Percentiles rank a stretch among this genome's conserved stretches.
These are phyloP conservation scores for Erebia aethiops DNA, from an alignment of 2,888 invertebrate genomes.

Conservation along the genomic window DNA sequence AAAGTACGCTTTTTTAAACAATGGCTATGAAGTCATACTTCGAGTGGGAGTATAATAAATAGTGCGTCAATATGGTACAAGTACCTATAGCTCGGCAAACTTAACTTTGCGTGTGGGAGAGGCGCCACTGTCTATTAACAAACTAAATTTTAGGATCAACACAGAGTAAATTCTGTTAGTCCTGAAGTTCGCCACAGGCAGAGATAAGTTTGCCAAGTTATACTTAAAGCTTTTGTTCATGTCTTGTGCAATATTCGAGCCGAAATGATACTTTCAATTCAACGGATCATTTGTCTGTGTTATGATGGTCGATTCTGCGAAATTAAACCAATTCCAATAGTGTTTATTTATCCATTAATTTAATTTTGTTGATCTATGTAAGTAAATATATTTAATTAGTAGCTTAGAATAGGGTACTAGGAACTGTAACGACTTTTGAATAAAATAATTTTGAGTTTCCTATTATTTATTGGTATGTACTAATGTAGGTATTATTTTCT, in stretches of 20 bases:
- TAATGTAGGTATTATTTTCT: too few relatives aligned
- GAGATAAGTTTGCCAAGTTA: too few relatives aligned
- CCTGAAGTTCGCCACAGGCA: too few relatives aligned
- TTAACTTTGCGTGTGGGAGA: too few relatives aligned
- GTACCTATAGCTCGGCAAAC: neutral
- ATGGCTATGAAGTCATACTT: slow-evolving; percentile 14
- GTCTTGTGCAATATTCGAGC: slow-evolving; percentile 18
- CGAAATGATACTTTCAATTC: slow-evolving; percentile 32
- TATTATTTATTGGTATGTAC: too few relatives aligned
- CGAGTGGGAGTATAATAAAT: slow-evolving; percentile 31
- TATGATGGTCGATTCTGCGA: slow-evolving; percentile 20
- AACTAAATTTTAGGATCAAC: too few relatives aligned
- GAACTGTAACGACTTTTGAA: too few relatives aligned
- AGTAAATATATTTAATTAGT: too few relatives aligned
- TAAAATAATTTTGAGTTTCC: too few relatives aligned
- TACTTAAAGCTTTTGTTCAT: slow-evolving; percentile 2
- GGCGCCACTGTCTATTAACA: too few relatives aligned
- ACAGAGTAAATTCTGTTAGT: too few relatives aligned
- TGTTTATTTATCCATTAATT: neutral
- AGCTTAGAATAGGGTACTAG: too few relatives aligned
- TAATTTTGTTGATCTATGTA: neutral
- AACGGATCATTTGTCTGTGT: slow-evolving; percentile 29
- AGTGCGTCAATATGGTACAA: slow-evolving; percentile 29
- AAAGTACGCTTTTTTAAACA: slow-evolving; percentile 15
- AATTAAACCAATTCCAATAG: neutral